Conservation (phyloP, 2,113 vertebrate genomes). For the Stigmatopora nigra region DNA sequence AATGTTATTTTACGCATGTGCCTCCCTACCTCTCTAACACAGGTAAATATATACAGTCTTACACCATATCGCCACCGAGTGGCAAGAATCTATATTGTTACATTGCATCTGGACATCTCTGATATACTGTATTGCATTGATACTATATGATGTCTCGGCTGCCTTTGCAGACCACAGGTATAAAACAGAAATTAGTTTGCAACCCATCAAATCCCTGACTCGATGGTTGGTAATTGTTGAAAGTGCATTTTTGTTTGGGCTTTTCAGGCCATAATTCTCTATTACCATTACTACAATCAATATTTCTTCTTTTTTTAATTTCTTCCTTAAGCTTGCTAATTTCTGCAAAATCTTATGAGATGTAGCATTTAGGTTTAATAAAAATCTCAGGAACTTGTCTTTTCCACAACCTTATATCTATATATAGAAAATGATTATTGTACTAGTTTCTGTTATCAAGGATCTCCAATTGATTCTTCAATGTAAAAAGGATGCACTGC, state of each 20-base stretch:
- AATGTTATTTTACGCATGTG: no score
- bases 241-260: constrained; percentile 43
- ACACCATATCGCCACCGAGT: no score
- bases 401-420: background rate
- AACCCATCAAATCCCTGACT: background rate
- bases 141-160: no score
- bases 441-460: background rate
- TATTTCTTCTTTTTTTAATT: background rate
- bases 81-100: no score
- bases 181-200: no score
- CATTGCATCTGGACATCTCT: no score
- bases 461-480: background rate
- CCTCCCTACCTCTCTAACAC: no score
- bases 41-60: no score
- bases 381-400: background rate
- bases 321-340: background rate
- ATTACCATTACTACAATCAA: background rate
- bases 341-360: background rate
- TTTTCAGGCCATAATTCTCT: constrained; percentile 27
- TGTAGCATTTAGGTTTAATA: background rate
- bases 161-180: no score
- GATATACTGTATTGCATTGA: no score
- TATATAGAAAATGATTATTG: background rate
- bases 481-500: background rate
- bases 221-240: constrained; percentile 16